Evolutionary conservation across 1,140 invertebrate species (phyloP), one percentile per base, ranked within the genome.

Genomic region (Manduca sexta): DNA sequence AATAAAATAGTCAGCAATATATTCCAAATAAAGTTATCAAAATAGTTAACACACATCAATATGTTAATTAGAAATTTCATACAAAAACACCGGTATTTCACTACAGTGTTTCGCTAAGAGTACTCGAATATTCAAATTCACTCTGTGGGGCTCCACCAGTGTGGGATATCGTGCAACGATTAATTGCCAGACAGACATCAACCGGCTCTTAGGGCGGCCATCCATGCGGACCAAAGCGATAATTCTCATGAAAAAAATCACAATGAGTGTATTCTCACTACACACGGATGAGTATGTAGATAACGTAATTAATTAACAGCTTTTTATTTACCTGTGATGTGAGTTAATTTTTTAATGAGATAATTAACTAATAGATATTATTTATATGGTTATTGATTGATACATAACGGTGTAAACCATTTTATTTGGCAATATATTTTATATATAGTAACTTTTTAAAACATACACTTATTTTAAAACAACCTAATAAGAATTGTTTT

Each of bases 161-260:
- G 56, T 73, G 65, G 67, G 57, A 74, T 69, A 75, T 77, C 76
- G 72, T 74, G 77, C 73, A 73, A 73, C 75, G 73, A 80, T 81
- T 84, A 81, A 81, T 84, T 74, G 70, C 65, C 64, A 45, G 45
- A 53, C 64, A 63, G 62, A 60, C 68, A 68, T 74, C 71, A 58
- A 56, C 58, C 51, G 16, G 43, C 21, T 45, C 37, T 52, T 50
- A 70, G 55, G 59, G 44, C 33, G 21, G 43, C 35, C 35, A 33
- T 53, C 59, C 63, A 77, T 49, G 41, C 41, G 44, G 45, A 67
- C 64, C 68, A 43, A 71, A 66, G 61, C 65, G 61, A 60, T 69
- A 60, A 56, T 30, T 40, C 45, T 47, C 21, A 45, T 45, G 26
- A 54, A 54, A 53, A 54, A 41, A 40, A 45, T 29, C 49, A 46